Evolutionary conservation across 2,113 vertebrate genomes (phyloP).

Genomic region (Brachypodius melanocephalos): DNA sequence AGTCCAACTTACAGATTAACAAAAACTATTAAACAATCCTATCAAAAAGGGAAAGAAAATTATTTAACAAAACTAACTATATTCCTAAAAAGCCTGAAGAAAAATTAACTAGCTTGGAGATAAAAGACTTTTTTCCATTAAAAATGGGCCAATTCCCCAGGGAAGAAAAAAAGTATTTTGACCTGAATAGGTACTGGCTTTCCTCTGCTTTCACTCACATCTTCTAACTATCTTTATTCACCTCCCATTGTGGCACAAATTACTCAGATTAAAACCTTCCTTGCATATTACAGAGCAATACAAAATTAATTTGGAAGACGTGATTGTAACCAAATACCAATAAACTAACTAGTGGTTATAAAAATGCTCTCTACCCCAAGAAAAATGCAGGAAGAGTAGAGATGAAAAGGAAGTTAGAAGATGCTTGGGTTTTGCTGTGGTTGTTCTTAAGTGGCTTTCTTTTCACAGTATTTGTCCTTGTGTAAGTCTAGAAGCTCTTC

Average conservation of each 20-base stretch:
- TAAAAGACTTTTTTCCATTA: not conserved
- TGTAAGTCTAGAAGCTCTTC: not conserved
- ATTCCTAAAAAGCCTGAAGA: not conserved
- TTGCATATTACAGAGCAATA: not conserved
- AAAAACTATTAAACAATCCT: not conserved
- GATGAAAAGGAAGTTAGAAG: not conserved
- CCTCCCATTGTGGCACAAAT: not conserved
- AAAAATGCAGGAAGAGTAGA: not conserved
- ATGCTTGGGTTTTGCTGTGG: not conserved
- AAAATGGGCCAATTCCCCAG: not conserved
- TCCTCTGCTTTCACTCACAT: not conserved
- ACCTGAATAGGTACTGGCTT: not conserved
- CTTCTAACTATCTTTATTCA: not conserved
- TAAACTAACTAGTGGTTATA: not conserved
- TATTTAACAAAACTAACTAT: not conserved
- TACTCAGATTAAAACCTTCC: not conserved
- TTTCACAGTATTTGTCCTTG: not conserved
- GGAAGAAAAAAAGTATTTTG: not conserved
- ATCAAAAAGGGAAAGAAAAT: not conserved
- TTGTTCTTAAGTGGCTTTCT: not conserved
- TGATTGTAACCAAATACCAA: not conserved
- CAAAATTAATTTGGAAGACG: not conserved
- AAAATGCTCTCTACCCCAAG: not conserved
- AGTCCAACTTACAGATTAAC: not conserved
- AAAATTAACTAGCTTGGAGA: not conserved